These are phyloP conservation scores for Entelurus aequoreus DNA, from an alignment of 2,113 vertebrate genomes.

Conservation along the genomic window DNA sequence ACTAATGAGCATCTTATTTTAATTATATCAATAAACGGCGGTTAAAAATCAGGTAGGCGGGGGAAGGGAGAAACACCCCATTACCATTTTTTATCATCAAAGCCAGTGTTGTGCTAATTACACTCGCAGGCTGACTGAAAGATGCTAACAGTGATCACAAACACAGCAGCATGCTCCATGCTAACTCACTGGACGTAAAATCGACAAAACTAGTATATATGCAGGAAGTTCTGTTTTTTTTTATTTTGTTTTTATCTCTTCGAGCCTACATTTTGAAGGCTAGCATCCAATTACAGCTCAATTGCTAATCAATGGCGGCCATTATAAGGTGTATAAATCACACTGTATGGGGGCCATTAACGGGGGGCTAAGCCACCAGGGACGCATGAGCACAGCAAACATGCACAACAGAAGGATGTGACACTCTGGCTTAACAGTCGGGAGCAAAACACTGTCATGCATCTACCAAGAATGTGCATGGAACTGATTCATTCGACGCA, in stretches of 20 bases:
- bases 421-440: conserved; percentile 23
- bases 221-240: background rate
- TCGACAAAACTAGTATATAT: too few species aligned
- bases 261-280: conserved; percentile 37
- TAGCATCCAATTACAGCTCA: conserved; percentile 58
- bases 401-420: conserved; percentile 45
- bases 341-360: conserved; percentile 62
- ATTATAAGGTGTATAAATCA: conserved; percentile 72
- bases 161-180: conserved; percentile 12
- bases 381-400: conserved; percentile 53
- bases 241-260: conserved; percentile 10
- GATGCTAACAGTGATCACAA: conserved; percentile 65
- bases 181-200: background rate
- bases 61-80: conserved; percentile 43
- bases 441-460: conserved; percentile 19
- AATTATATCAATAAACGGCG: conserved; percentile 66
- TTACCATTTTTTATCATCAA: conserved; percentile 69
- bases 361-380: conserved; percentile 47
- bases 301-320: conserved; percentile 70
- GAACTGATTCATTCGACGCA: conserved; percentile 24
- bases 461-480: background rate
- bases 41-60: conserved; percentile 58
- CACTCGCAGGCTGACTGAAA: conserved; percentile 60
- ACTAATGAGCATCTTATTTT: conserved; percentile 50
- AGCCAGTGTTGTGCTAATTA: conserved; percentile 64